Evolutionary conservation across 2,113 vertebrate genomes (phyloP).

Genomic region (Saguinus midas): DNA sequence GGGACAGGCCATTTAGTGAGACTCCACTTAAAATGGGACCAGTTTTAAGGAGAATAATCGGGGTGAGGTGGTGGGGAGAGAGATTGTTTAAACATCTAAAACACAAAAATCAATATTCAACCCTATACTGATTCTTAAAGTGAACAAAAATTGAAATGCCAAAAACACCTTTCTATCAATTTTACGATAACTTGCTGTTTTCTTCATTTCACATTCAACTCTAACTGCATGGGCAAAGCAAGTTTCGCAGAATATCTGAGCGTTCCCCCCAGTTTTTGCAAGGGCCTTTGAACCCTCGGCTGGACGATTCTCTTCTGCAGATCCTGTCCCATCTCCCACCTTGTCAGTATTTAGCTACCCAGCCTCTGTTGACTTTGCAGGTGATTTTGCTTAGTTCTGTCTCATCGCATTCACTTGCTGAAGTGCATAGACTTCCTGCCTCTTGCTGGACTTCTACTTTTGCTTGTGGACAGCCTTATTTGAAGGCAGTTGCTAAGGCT

Average conservation of each 20-base stretch:
- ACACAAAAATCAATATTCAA: not conserved
- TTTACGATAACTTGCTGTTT: not conserved
- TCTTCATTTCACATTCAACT: not conserved
- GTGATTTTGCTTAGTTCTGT: not conserved
- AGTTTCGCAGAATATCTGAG: not conserved
- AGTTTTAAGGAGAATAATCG: not conserved
- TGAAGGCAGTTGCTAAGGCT: not conserved
- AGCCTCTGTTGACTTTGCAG: not conserved
- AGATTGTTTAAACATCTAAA: constrained; percentile 4
- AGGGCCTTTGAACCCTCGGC: not conserved
- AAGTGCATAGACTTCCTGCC: not conserved
- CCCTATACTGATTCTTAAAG: not conserved
- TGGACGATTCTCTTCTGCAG: not conserved
- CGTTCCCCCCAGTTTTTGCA: not conserved
- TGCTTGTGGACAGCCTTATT: not conserved
- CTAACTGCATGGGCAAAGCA: not conserved
- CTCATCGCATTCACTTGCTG: not conserved
- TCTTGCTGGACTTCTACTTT: not conserved
- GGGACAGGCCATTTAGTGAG: not conserved
- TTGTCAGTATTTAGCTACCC: not conserved
- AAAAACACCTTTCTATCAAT: not conserved
- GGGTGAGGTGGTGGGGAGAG: not conserved
- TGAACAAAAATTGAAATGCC: not conserved
- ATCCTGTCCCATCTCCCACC: not conserved
- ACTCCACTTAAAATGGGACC: not conserved